Conservation (phyloP, 1,140 invertebrate species). For the Drosophila azteca region DNA sequence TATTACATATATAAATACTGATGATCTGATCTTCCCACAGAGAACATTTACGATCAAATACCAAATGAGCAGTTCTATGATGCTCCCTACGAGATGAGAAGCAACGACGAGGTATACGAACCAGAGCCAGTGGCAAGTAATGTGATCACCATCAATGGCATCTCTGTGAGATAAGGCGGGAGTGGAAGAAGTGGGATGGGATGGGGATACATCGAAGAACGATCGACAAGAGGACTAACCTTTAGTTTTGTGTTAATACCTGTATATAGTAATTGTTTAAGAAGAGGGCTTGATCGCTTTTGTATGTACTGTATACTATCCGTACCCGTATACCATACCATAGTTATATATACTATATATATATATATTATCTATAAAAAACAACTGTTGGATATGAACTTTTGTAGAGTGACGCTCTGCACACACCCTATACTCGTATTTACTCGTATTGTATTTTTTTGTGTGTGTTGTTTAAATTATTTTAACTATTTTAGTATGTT, state of each 20-base stretch:
- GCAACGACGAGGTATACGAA: constrained; percentile 88
- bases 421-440: constrained; percentile 38
- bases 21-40: constrained; percentile 29
- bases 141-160: constrained; percentile 89
- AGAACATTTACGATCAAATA: constrained; percentile 84
- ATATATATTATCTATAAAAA: constrained; percentile 14
- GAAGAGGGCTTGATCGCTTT: constrained; percentile 27
- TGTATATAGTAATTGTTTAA: constrained; percentile 69
- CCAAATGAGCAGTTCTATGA: constrained; percentile 84
- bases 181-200: no score
- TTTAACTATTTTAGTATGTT: constrained; percentile 52
- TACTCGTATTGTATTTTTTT: constrained; percentile 18
- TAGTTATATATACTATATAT: constrained; percentile 14
- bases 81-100: constrained; percentile 86
- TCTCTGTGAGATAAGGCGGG: constrained; percentile 86
- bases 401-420: constrained; percentile 38
- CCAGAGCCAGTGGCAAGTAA: constrained; percentile 87
- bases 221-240: constrained; percentile 17
- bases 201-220: not conserved
- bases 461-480: constrained; percentile 65
- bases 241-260: constrained; percentile 63
- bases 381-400: constrained; percentile 21
- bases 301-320: constrained; percentile 22
- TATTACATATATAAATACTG: not conserved
- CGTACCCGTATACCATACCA: constrained; percentile 8